A percentile compares a stretch with the other conserved stretches of the same genome.
These are phyloP conservation scores for Ctena decussata DNA, from an alignment of 2,888 invertebrate species.

Conservation along the genomic window DNA sequence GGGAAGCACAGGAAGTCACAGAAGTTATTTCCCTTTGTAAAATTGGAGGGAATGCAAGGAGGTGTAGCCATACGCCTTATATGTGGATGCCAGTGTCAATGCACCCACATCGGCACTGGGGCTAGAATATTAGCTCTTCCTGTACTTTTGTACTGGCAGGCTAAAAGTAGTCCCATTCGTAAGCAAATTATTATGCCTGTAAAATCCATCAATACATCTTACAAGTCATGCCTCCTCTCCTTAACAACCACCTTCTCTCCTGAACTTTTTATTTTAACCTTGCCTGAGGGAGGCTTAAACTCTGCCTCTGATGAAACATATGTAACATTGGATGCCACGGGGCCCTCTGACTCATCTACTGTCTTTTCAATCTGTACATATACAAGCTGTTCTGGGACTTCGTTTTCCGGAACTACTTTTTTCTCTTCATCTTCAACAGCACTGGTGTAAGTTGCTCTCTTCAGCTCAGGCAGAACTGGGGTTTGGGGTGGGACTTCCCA, in stretches of 20 bases:
- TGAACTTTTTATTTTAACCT: neutral
- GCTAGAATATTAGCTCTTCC: too few species aligned
- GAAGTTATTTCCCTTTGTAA: too few species aligned
- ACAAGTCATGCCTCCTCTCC: slow-evolving; percentile 40
- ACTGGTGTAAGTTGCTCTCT: slow-evolving; percentile 31
- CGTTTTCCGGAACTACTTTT: neutral
- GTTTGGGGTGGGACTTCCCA: slow-evolving; percentile 77
- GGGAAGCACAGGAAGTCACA: too few species aligned
- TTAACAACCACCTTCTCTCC: neutral
- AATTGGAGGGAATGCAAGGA: too few species aligned
- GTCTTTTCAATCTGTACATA: slow-evolving; percentile 59
- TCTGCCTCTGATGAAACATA: slow-evolving; percentile 55
- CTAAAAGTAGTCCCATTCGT: too few species aligned
- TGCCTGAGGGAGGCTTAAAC: slow-evolving; percentile 31
- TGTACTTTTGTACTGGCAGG: too few species aligned
- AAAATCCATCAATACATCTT: neutral
- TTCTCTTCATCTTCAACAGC: slow-evolving; percentile 10
- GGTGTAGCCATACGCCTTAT: too few species aligned
- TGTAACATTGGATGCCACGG: slow-evolving; percentile 49
- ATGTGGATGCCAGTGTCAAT: too few species aligned
- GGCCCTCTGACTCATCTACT: slow-evolving; percentile 11
- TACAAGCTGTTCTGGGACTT: slow-evolving; percentile 35
- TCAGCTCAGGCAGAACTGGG: slow-evolving; percentile 59
- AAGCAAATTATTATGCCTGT: too few species aligned
- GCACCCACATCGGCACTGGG: too few species aligned